Evolutionary conservation across 2,797 vertebrate species (phyloP).

Genomic region (Muscicapa striata): DNA sequence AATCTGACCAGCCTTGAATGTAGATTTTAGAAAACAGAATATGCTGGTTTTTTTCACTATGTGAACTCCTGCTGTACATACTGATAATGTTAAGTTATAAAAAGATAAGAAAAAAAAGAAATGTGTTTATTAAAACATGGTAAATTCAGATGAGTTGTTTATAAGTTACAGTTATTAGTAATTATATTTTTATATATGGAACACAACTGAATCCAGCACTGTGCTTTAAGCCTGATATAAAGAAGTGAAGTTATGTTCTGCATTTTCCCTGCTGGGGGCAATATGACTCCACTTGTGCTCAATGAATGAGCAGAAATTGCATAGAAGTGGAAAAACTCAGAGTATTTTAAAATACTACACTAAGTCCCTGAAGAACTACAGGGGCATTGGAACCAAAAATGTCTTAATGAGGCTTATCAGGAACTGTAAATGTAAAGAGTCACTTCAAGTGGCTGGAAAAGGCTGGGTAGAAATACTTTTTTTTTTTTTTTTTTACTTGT

Average conservation of each 20-base stretch:
- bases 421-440: conserved; percentile 26
- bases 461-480: background rate
- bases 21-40: background rate
- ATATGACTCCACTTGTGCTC: conserved; percentile 72
- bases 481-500: background rate
- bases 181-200: background rate
- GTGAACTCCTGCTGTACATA: background rate
- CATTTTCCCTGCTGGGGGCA: conserved; percentile 77
- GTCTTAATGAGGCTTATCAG: conserved; percentile 66
- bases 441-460: background rate
- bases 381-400: background rate
- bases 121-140: background rate
- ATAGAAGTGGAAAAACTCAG: background rate
- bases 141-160: background rate
- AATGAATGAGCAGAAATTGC: conserved; percentile 16
- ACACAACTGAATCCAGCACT: background rate
- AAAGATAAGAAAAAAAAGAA: background rate
- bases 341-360: conserved; percentile 26
- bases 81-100: background rate
- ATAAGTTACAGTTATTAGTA: background rate
- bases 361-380: background rate
- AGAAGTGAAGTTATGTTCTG: conserved; percentile 44
- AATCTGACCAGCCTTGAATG: background rate
- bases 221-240: background rate
- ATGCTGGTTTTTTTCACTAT: background rate